Percentiles rank a stretch among this genome's conserved stretches.
Conservation (phyloP, 2,888 invertebrate genomes). For the Ectemnius lituratus region DNA sequence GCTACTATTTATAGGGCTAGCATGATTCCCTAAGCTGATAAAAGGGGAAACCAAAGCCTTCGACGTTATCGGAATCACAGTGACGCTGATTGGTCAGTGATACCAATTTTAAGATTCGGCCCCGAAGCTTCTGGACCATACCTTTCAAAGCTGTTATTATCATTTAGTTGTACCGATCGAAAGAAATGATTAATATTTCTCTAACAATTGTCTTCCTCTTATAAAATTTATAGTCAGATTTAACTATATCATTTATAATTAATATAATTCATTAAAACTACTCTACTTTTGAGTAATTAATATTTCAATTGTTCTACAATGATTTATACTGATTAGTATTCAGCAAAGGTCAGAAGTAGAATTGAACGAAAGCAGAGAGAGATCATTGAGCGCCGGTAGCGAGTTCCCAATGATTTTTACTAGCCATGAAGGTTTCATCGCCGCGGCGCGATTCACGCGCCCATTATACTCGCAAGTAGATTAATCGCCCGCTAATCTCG, state of each 20-base stretch:
- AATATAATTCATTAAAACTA: too few relatives aligned
- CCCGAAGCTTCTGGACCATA: neutral
- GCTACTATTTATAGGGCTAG: constrained; percentile 63
- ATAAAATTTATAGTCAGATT: too few relatives aligned
- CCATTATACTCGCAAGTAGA: constrained; percentile 3
- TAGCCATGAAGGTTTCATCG: neutral
- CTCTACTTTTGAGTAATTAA: too few relatives aligned
- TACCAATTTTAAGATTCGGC: constrained; percentile 50
- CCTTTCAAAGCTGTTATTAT: constrained; percentile 33
- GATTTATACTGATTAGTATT: too few relatives aligned
- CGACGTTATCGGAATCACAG: constrained; percentile 43
- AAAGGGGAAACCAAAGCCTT: constrained; percentile 22
- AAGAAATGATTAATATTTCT: constrained; percentile 13
- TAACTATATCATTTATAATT: too few relatives aligned
- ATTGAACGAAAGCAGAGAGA: neutral
- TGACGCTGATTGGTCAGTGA: constrained; percentile 59
- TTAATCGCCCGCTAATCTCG: constrained; percentile 8
- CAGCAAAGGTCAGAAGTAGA: too few relatives aligned
- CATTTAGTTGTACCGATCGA: constrained; percentile 27
- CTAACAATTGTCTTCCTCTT: too few relatives aligned
- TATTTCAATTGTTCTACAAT: too few relatives aligned
- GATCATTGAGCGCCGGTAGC: neutral
- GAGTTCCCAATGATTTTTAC: neutral
- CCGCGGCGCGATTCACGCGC: neutral
- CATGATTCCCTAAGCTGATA: constrained; percentile 45